Evolutionary conservation across 2,888 invertebrate species (phyloP), one percentile per base, ranked within the genome.

Genomic region (Mythimna ferrago): DNA sequence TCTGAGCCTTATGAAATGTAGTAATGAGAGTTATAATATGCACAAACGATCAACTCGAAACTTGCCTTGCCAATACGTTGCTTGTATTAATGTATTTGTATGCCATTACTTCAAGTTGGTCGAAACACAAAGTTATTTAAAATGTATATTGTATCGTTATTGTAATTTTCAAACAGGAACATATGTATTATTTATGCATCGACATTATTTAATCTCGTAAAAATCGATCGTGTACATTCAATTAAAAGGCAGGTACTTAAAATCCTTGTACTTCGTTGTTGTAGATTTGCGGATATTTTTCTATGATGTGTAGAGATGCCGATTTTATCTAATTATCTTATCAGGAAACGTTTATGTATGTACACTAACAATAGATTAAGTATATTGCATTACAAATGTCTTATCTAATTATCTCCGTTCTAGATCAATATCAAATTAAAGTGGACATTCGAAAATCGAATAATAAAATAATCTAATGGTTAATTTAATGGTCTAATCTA

Each of bases 301-400:
- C 32, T 80, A 62, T 67, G 63, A 78, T 74, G 58, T 71, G 32
- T 66, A 21, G 51, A 80, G 70, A 70, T 74, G 71, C 35, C 44
- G 75, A 66, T 74, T 16, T 11, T 48, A 66, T 75, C 67, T 16
- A 67, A 4, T n/a, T 62, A 62, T 81, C 68, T 78, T 69, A 81
- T 81, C 81, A 21, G 56, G 35, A 32, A 62, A 38, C 32, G 57
- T 66, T 56, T 51, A 16, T 73, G 41, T 71, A 60, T 68, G 48
- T 58, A 76, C 72, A 65, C 48, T 26, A 56, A 66, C 61, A 65
- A 67, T 53, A 76, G 61, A 80, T 81, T 73, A 81, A 70, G 7
- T 64, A 64, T 69, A 81, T 64, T 81, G 81, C 66, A 53, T 78
- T 71, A 78, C 81, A 66, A 66, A 58, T 81, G 66, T 51, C 26